phyloP scores from a whole-genome alignment of 2,113 vertebrate species.

The Mesembrinibis cayennensis region DNA sequence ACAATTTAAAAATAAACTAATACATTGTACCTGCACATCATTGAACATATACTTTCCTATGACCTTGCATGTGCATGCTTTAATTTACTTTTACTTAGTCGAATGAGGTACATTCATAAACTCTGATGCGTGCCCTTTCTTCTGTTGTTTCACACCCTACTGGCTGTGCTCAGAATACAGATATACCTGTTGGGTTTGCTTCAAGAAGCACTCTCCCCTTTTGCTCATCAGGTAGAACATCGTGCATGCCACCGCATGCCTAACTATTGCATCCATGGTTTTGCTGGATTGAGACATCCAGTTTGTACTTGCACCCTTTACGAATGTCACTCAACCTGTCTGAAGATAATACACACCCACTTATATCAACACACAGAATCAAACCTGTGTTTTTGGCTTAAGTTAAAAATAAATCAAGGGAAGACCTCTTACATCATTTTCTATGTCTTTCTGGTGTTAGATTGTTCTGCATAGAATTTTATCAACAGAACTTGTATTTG shows the following conservation, averaged over 20 bases:
- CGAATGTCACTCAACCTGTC: not conserved
- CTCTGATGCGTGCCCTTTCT: not conserved
- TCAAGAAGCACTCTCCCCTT: not conserved
- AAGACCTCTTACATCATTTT: not conserved
- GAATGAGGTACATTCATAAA: not conserved
- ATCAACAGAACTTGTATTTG: not conserved
- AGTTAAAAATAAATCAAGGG: conserved; percentile 1
- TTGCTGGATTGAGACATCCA: not conserved
- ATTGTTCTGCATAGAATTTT: not conserved
- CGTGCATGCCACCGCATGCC: not conserved
- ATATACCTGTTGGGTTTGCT: not conserved
- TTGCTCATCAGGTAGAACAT: not conserved
- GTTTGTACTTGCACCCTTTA: not conserved
- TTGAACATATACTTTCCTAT: not conserved
- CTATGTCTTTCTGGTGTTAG: not conserved
- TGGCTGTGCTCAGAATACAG: not conserved
- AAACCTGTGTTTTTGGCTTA: not conserved
- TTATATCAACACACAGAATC: not conserved
- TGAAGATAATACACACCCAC: not conserved
- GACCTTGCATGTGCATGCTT: not conserved
- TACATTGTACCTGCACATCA: not conserved
- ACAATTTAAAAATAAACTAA: not conserved
- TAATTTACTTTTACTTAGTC: not conserved
- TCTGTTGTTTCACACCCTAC: not conserved
- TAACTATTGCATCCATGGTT: not conserved